Evolutionary conservation across 1,140 invertebrate species (phyloP).

Genomic region (Elymnias hypermnestra): DNA sequence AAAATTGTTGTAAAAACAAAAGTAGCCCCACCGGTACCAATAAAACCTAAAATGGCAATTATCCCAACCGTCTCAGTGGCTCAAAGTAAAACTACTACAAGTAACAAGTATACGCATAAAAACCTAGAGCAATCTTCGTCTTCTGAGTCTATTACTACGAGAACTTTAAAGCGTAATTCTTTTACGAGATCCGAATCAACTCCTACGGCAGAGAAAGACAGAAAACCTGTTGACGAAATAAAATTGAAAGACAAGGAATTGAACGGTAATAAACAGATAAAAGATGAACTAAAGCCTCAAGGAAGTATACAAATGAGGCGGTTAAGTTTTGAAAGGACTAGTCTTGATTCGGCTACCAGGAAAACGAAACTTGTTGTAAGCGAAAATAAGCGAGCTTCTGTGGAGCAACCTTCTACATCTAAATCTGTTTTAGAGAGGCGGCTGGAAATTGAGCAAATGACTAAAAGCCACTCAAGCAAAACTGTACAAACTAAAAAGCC

Average conservation of each 20-base stretch:
- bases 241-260: conserved; percentile 11
- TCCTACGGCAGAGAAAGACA: conserved; percentile 27
- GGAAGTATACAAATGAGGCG: conserved; percentile 67
- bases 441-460: conserved; percentile 68
- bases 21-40: conserved; percentile 64
- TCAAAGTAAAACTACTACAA: conserved; percentile 30
- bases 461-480: conserved; percentile 42
- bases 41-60: conserved; percentile 62
- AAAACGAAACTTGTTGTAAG: conserved; percentile 38
- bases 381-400: conserved; percentile 31
- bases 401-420: conserved; percentile 43
- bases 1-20: conserved; percentile 40
- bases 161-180: conserved; percentile 42
- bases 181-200: conserved; percentile 42
- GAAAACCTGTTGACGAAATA: conserved; percentile 23
- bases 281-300: conserved; percentile 22
- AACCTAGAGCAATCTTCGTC: conserved; percentile 36
- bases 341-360: conserved; percentile 65
- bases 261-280: conserved; percentile 23
- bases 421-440: conserved; percentile 70
- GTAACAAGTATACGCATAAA: conserved; percentile 30
- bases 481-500: conserved; percentile 38
- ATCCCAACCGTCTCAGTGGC: conserved; percentile 27
- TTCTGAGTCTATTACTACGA: conserved; percentile 38
- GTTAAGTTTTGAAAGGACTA: conserved; percentile 68